A percentile compares a stretch with the other conserved stretches of the same genome.
phyloP scores from a whole-genome alignment of 2,797 vertebrate genomes.

The Pampus argenteus region DNA sequence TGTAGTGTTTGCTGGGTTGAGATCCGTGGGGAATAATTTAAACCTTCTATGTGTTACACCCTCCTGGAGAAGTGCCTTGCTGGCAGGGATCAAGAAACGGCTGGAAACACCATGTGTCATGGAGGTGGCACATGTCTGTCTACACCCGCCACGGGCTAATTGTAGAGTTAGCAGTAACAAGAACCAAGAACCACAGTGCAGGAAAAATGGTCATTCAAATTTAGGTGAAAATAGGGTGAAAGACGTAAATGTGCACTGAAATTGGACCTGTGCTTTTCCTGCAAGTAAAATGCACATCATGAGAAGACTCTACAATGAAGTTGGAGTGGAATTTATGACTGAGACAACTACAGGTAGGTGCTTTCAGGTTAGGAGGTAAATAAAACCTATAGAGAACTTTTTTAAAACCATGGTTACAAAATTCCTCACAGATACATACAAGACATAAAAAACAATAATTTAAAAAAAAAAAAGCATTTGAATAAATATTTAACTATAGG shows the following conservation, averaged over 20 bases:
- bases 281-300: neutral
- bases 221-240: conserved; percentile 7
- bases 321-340: neutral
- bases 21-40: conserved; percentile 1
- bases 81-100: conserved; percentile 37
- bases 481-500: too few relatives aligned
- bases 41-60: conserved; percentile 18
- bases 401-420: too few relatives aligned
- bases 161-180: conserved; percentile 30
- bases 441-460: too few relatives aligned
- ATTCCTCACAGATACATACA: too few relatives aligned
- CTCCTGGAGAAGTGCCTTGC: conserved; percentile 18
- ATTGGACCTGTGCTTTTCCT: conserved; percentile 14
- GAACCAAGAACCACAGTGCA: conserved; percentile 35
- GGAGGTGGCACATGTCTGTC: conserved; percentile 53
- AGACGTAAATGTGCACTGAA: neutral
- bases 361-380: too few relatives aligned
- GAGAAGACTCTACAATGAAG: neutral
- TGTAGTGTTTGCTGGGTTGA: conserved; percentile 13
- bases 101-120: conserved; percentile 43
- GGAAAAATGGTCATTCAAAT: conserved; percentile 26
- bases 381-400: too few relatives aligned
- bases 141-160: conserved; percentile 36
- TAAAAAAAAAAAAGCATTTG: too few relatives aligned
- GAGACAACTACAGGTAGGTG: neutral